A percentile compares a stretch with the other conserved stretches of the same genome.
phyloP scores from a whole-genome alignment of 2,113 vertebrate species.

The Forbesichthys agassizii region DNA sequence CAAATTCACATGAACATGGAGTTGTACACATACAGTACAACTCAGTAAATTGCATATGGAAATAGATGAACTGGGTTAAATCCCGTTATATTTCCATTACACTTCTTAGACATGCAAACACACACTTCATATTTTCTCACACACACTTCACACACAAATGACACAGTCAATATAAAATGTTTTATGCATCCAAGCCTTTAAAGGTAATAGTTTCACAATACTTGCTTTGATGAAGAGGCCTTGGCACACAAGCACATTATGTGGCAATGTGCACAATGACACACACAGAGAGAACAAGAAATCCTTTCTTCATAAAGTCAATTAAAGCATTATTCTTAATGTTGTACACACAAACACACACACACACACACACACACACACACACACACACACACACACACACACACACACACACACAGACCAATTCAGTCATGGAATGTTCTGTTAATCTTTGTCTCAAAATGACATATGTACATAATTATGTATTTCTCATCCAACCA shows the following conservation, averaged over 20 bases:
- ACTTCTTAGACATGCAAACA: background rate
- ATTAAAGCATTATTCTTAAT: constrained; percentile 22
- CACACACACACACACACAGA: background rate
- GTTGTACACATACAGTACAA: too few relatives aligned
- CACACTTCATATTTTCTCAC: too few relatives aligned
- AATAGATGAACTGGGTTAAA: too few relatives aligned
- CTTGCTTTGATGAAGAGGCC: too few relatives aligned
- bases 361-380: background rate
- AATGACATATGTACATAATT: constrained; percentile 2
- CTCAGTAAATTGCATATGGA: too few relatives aligned
- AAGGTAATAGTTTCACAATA: too few relatives aligned
- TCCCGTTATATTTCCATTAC: too few relatives aligned
- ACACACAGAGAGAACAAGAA: constrained; percentile 7
- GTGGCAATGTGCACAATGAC: background rate
- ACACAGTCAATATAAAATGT: too few relatives aligned
- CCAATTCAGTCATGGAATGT: background rate
- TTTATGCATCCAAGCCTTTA: too few relatives aligned
- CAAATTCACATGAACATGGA: too few relatives aligned
- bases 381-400: background rate
- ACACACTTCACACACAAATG: too few relatives aligned
- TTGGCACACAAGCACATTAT: too few relatives aligned
- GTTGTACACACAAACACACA: background rate
- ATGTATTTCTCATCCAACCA: background rate
- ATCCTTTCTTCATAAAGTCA: constrained; percentile 35
- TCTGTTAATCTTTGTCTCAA: background rate